Evolutionary conservation across 1,140 invertebrate genomes (phyloP), one percentile per base, ranked within the genome.

Genomic region (Sminthurides bifidus): DNA sequence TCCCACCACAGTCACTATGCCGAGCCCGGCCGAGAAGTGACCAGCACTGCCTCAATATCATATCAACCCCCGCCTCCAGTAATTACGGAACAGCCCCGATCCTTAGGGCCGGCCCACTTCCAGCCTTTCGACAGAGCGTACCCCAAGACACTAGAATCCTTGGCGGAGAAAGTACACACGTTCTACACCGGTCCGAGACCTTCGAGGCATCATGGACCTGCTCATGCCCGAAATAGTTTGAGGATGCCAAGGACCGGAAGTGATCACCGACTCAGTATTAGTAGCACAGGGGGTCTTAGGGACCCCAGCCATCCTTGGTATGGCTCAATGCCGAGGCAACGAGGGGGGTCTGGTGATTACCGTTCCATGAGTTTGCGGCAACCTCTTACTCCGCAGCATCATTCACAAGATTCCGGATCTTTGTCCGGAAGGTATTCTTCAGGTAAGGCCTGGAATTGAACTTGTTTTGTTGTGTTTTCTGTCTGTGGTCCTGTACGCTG

Each of bases 141-240:
- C 70, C 86, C 87, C n/a, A 89, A 90, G 68, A 92, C 89, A 0
- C 69, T 91, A 46, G 87, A 92, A 69, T 90, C 85, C 66, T 74
- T 92, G 2, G 87, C 87, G 0, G 87, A 92, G 70, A 89, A 90
- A 74, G 84, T 88, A 45, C 86, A 90, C 69, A 84, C 85, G 41
- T 86, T 84, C 69, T 85, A 86, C 70, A 61, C 61, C 80, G 79
- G 66, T 79, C 77, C 57, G 73, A 78, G 27, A 66, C 71, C 33
- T 35, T 53, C 65, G 56, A 74, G 74, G 62, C 74, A 76, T n/a
- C 72, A 73, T 40, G 67, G 77, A n/a, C 70, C 77, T 45, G 79
- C 77, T 76, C 78, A 77, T 17, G 73, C 74, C 2, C 58, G 61
- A 44, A 49, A 31, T 49, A 49, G 46, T 49, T 54, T 65, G 48